Evolutionary conservation across 2,797 vertebrate species (phyloP), one percentile per base, ranked within the genome.

Genomic region (Phrynocephalus guinanensis): DNA sequence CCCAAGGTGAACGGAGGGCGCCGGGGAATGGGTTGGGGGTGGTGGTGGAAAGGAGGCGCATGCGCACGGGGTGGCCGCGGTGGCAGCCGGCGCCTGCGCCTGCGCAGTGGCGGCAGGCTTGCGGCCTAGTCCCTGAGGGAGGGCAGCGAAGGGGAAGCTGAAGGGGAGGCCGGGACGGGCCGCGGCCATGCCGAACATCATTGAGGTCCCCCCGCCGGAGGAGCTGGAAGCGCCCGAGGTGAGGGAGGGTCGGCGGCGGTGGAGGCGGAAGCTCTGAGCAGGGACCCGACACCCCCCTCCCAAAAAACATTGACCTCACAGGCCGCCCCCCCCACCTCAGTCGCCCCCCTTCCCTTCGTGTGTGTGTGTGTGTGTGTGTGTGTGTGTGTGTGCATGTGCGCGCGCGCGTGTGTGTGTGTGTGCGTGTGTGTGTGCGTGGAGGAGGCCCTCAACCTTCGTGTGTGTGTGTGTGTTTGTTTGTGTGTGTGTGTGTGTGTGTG

Each of bases 201-300:
- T 97, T 90, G 97, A 97, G 28, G 30, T 98, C 16, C 98, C 99
- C 13, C 75, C 96, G 7, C 26, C 96, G 89, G 96, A 98, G 94
- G 98, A 99, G 88, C 96, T 99, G 82, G 97, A 96, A 1, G 98
- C 98, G 88, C 96, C 95, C 10, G 98, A 99, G 97, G 98, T 99
- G 95, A 97, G 97, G 30, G 30, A 44, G 22, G 2, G 22, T 22
- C 8, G 18, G 24, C 2, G 60, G 85, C 82, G 73, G 85, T 3
- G 15, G 60, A 4, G 60, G 60, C 4, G 2, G 60, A 63, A 63
- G 5, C 60, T 16, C 15, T 63, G 60, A 20, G 60, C 5, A 63
- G 60, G 60, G 60, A 63, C 15, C 60, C 18, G 16, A 26, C 71
- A 5, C 33, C 72, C 30, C 30, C 30, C 13, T 18, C 56, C 60